These are phyloP conservation scores for Euleptes europaea DNA, from an alignment of 2,113 vertebrate species.

Conservation along the genomic window DNA sequence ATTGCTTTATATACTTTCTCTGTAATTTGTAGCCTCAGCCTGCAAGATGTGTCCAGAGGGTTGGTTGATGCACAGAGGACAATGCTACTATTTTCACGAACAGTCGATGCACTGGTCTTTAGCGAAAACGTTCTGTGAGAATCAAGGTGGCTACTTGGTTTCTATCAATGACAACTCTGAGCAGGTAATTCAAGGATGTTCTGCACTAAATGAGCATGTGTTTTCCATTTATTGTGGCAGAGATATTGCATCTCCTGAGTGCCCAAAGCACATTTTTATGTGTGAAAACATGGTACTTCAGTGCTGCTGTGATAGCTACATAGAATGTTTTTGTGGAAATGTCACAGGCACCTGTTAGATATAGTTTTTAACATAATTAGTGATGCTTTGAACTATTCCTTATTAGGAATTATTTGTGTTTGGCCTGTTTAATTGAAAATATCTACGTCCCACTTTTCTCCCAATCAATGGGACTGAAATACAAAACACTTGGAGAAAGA, in stretches of 20 bases:
- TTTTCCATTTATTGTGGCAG: not conserved
- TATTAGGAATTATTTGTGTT: no score
- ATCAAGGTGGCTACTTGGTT: not conserved
- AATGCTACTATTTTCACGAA: slow-evolving; percentile 7
- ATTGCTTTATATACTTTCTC: not conserved
- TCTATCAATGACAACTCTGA: not conserved
- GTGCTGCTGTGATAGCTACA: not conserved
- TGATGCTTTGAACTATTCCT: not conserved
- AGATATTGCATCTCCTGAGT: not conserved
- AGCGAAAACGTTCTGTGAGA: not conserved
- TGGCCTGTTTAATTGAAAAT: no score
- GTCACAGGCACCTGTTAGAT: not conserved
- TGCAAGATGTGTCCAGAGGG: slow-evolving; percentile 9
- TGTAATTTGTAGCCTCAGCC: not conserved
- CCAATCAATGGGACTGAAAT: no score
- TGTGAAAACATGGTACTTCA: not conserved
- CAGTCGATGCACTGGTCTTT: not conserved
- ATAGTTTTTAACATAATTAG: not conserved
- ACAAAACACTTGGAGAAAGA: not conserved
- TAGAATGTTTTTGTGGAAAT: not conserved
- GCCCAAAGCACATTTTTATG: not conserved
- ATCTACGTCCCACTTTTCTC: no score
- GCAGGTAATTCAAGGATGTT: not conserved
- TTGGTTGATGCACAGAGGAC: slow-evolving; percentile 4
- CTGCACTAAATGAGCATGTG: not conserved